phyloP scores from a whole-genome alignment of 2,797 vertebrate genomes.

The Moxostoma hubbsi region DNA sequence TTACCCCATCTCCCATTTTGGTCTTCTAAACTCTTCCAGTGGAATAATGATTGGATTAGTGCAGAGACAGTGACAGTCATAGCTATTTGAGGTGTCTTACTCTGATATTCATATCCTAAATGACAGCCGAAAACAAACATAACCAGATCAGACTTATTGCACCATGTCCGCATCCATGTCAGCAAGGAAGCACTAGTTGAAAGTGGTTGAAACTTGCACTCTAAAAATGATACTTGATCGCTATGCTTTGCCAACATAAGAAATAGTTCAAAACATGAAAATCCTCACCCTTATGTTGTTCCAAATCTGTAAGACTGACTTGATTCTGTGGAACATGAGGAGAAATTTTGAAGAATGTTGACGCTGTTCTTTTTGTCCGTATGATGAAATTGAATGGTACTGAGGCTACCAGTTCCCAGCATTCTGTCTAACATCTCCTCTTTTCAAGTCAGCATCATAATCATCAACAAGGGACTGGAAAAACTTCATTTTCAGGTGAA shows the following conservation, averaged over 20 bases:
- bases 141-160: background rate
- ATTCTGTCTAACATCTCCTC: no score
- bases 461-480: no score
- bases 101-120: background rate
- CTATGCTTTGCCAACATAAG: conserved; percentile 29
- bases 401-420: no score
- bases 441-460: no score
- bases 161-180: background rate
- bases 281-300: no score
- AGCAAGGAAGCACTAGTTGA: background rate
- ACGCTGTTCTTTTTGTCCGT: no score
- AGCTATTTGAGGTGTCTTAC: conserved; percentile 21
- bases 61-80: conserved; percentile 4
- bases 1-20: background rate
- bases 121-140: background rate
- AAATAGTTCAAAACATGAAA: background rate
- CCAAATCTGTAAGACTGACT: no score
- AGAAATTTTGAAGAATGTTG: no score
- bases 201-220: conserved; percentile 39
- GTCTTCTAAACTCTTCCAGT: conserved; percentile 64
- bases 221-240: conserved; percentile 39
- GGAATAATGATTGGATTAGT: conserved; percentile 67
- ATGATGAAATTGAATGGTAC: no score
- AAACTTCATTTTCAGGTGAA: no score
- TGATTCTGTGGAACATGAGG: no score